Percentiles rank a stretch among this genome's conserved stretches.
Evolutionary conservation across 2,113 vertebrate species (phyloP).

Genomic region (Oxyura jamaicensis): DNA sequence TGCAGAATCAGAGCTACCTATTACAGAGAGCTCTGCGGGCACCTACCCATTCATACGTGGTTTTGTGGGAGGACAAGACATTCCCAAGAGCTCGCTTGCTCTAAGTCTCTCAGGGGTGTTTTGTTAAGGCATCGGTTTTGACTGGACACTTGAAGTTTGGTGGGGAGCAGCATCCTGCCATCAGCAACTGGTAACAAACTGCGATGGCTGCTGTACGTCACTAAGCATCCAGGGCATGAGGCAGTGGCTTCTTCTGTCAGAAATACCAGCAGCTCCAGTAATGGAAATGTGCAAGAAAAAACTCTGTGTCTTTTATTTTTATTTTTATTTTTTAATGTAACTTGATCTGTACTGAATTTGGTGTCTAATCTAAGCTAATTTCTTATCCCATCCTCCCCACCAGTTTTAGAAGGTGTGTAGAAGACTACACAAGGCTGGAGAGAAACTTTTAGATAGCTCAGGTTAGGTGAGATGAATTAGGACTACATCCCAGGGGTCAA

Average conservation of each 20-base stretch:
- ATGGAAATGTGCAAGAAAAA: neutral
- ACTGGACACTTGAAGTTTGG: neutral
- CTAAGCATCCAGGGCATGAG: neutral
- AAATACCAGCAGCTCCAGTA: neutral
- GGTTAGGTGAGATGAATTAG: neutral
- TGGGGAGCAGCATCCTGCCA: neutral
- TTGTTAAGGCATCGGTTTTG: neutral
- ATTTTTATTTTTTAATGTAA: neutral
- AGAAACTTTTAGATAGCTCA: neutral
- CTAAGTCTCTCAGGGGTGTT: neutral
- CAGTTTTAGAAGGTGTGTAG: neutral
- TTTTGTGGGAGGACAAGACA: neutral
- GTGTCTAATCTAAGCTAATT: neutral
- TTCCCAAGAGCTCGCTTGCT: neutral
- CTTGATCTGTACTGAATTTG: neutral
- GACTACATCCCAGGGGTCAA: neutral
- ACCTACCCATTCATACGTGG: neutral
- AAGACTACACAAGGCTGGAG: neutral
- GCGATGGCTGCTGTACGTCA: neutral
- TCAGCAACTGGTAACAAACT: neutral
- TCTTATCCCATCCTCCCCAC: neutral
- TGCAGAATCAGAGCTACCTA: neutral
- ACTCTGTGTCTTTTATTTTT: neutral
- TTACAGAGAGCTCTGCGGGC: neutral
- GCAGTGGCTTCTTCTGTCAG: neutral